A percentile compares a stretch with the other conserved stretches of the same genome.
These are phyloP conservation scores for Nerophis ophidion DNA, from an alignment of 2,113 vertebrate genomes.

Conservation along the genomic window DNA sequence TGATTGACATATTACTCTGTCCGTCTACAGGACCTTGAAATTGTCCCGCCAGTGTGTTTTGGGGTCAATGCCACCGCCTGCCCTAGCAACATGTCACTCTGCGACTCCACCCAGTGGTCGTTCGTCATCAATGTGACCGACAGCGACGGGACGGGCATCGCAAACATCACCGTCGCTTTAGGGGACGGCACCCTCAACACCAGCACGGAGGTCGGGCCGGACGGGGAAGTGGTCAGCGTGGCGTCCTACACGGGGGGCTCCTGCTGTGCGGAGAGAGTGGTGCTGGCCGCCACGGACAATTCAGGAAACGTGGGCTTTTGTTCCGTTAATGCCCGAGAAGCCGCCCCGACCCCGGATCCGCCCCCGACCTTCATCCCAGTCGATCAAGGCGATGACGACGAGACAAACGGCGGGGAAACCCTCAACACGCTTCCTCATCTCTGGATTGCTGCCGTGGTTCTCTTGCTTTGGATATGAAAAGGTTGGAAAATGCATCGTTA, in stretches of 20 bases:
- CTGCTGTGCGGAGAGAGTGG: slow-evolving; percentile 58
- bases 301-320: slow-evolving; percentile 63
- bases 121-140: slow-evolving; percentile 57
- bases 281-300: slow-evolving; percentile 54
- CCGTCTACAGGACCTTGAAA: slow-evolving; percentile 53
- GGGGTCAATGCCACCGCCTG: slow-evolving; percentile 13
- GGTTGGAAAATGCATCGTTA: too few relatives aligned
- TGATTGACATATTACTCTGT: background rate
- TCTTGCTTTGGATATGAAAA: slow-evolving; percentile 1
- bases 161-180: slow-evolving; percentile 25
- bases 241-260: slow-evolving; percentile 56
- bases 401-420: background rate
- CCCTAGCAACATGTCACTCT: slow-evolving; percentile 28
- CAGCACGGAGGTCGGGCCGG: slow-evolving; percentile 20
- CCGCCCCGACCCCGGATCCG: too few relatives aligned
- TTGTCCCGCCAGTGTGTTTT: slow-evolving; percentile 46
- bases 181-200: slow-evolving; percentile 62
- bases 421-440: background rate
- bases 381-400: background rate
- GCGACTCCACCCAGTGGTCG: slow-evolving; percentile 49
- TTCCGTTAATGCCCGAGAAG: slow-evolving; percentile 43
- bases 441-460: background rate
- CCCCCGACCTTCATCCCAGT: background rate
- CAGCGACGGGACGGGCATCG: slow-evolving; percentile 55
- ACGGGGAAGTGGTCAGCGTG: slow-evolving; percentile 39